Evolutionary conservation across 2,888 invertebrate species (phyloP).

Genomic region (Stramonita haemastoma): DNA sequence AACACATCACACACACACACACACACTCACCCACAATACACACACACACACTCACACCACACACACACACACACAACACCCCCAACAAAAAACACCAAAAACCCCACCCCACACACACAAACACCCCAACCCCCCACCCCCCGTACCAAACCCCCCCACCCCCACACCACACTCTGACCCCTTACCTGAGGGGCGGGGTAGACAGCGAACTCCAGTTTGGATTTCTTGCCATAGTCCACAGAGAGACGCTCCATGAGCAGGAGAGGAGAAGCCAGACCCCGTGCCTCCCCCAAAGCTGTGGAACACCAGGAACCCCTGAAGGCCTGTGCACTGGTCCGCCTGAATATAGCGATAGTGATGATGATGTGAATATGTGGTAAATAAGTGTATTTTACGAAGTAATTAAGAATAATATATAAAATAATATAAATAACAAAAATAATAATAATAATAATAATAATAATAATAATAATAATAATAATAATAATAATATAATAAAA

Average conservation of each 20-base stretch:
- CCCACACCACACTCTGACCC: not conserved
- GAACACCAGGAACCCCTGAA: slow-evolving; percentile 83
- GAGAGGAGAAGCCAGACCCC: slow-evolving; percentile 86
- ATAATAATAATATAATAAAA: no score
- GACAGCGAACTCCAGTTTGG: slow-evolving; percentile 83
- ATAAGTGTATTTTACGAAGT: not conserved
- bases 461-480: no score
- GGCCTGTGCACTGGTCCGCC: slow-evolving; percentile 75
- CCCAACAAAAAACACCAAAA: no score
- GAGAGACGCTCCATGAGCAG: slow-evolving; percentile 90
- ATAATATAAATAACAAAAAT: not conserved
- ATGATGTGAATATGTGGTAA: not conserved
- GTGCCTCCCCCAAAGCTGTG: slow-evolving; percentile 83
- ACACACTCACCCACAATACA: no score
- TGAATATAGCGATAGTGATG: slow-evolving; percentile 33
- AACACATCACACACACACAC: no score
- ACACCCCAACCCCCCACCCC: not conserved
- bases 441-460: not conserved
- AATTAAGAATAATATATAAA: not conserved
- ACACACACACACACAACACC: no score
- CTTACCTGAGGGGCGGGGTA: slow-evolving; percentile 86
- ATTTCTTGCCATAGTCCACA: slow-evolving; percentile 80
- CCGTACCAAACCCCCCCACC: not conserved
- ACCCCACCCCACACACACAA: not conserved
- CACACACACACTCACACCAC: no score